Base-by-base conservation (phyloP, 2,888 invertebrate species). In the Urechis unicinctus region DNA sequence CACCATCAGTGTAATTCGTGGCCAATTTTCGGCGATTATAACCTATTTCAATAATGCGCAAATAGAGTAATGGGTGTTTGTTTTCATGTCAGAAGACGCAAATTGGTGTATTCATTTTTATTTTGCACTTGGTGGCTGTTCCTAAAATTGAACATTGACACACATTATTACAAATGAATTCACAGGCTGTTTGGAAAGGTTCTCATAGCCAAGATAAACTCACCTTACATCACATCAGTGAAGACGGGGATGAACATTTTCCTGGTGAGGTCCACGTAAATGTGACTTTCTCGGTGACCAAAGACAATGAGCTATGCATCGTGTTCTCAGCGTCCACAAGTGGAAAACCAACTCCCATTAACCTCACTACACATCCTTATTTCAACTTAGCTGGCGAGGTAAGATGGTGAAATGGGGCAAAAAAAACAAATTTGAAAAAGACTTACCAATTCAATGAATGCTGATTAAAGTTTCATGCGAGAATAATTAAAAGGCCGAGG, bases 341-440 rank as follows among this genome's bases (percentile, higher is more conserved):
- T 3, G 86, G 85, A 3, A 88, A 88, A 71, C 83, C 88, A 0
- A 93, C 93, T 0, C 85, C 88, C 9, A 82, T 95, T 57, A 93
- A 91, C 76, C 79, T 95, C 54, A 91, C 91, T 45, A 89, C 88
- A 74, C 88, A 92, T 70, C 85, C 88, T 1, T 95, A 88, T 75
- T 94, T 94, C 78, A 96, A 96, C 79, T 82, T 96, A 45, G 90
- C 86, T 49, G 94, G 94, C n/a, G 91, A 93, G 79, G 86, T 87
- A 28, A 9, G 6, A 45, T 36, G 36, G 17, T 42, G 58, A 6
- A 6, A 24, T 45, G 13, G 17, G 41, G 17, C 17, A 13, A 17
- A 41, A 13, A 13, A 13, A n/a, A n/a, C n/a, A n/a, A n/a, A n/a
- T n/a, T n/a, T n/a, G n/a, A n/a, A n/a, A n/a, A n/a, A n/a, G 25